Evolutionary conservation across 1,140 invertebrate genomes (phyloP), one percentile per base, ranked within the genome.

Genomic region (Holcopasites calliopsidis): DNA sequence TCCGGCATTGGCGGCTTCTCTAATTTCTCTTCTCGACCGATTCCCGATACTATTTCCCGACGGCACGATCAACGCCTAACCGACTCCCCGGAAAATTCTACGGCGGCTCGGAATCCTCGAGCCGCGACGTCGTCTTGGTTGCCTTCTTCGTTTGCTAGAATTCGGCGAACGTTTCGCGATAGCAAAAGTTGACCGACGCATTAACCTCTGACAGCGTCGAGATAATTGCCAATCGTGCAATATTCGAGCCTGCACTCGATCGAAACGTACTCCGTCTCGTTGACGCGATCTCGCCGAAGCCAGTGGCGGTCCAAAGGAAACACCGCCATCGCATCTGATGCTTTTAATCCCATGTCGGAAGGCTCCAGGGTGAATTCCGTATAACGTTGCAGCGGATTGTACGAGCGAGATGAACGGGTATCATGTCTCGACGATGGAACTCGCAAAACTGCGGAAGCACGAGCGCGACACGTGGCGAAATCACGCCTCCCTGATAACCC

Each of bases 381-480:
- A 44, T 11, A 0, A 33, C 0, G 6, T 35, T 7, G 0, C 7
- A 8, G 13, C 4, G 28, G 50, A 50, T 13, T 21, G 23, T 8
- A 16, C 31, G 3, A n/a, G 7, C 6, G 8, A 35, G 42, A 50
- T 23, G 44, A 18, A 6, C 23, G 21, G 26, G 47, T 18, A 62
- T 33, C 28, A 31, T 44, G 2, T 38, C n/a, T 23, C 6, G 11
- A n/a, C 28, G 21, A 2, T n/a, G 28, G 16, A 35, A 44, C n/a
- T 13, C 11, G 23, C 1, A 3, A 6, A 2, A 55, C 31, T 42
- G 38, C 2, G 35, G 18, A 55, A n/a, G 7, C 35, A 38, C 31
- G 49, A 66, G n/a, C 11, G 38, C n/a, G 49, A 73, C 60, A 65
- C 61, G 38, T 55, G 61, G 49, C 50, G 50, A 44, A 50, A 42